phyloP scores from a whole-genome alignment of 2,888 invertebrate genomes.

The Drosophila pseudotalamancana region DNA sequence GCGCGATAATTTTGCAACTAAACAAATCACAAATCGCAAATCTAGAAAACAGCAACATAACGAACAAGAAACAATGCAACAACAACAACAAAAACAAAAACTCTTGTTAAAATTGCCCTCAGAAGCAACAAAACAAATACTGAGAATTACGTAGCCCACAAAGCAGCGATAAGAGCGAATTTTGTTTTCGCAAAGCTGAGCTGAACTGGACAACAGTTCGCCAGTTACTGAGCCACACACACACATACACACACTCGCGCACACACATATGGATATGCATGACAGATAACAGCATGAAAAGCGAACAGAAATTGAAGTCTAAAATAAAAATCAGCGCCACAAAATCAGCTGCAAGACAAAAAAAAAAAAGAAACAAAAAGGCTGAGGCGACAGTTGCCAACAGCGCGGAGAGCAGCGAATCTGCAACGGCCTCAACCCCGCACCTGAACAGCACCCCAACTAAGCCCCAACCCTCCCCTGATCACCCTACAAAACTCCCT shows the following conservation, averaged over 20 bases:
- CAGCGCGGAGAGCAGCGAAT: slow-evolving; percentile 19
- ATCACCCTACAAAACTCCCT: not conserved
- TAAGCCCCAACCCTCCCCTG: not conserved
- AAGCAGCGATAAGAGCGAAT: slow-evolving; percentile 57
- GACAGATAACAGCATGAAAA: slow-evolving; percentile 58
- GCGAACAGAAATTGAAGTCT: slow-evolving; percentile 58
- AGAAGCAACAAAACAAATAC: slow-evolving; percentile 50
- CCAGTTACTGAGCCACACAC: slow-evolving; percentile 25
- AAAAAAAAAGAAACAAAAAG: slow-evolving; percentile 1
- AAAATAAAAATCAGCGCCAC: slow-evolving; percentile 53
- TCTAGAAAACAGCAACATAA: slow-evolving; percentile 20
- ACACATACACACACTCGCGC: slow-evolving; percentile 2
- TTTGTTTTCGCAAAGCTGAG: slow-evolving; percentile 43
- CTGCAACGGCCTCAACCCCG: slow-evolving; percentile 12
- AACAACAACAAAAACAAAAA: not conserved
- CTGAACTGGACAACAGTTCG: slow-evolving; percentile 35
- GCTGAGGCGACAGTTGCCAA: slow-evolving; percentile 57
- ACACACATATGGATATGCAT: slow-evolving; percentile 59
- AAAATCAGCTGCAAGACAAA: slow-evolving; percentile 47
- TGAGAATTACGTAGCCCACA: slow-evolving; percentile 60
- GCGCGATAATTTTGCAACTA: slow-evolving; percentile 46
- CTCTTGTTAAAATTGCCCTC: slow-evolving; percentile 32
- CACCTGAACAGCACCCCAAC: not conserved
- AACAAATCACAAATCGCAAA: slow-evolving; percentile 54
- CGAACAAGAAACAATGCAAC: not conserved